Evolutionary conservation across 2,113 vertebrate species (phyloP), one percentile per base, ranked within the genome.

Genomic region (Phrynosoma blainvillii): DNA sequence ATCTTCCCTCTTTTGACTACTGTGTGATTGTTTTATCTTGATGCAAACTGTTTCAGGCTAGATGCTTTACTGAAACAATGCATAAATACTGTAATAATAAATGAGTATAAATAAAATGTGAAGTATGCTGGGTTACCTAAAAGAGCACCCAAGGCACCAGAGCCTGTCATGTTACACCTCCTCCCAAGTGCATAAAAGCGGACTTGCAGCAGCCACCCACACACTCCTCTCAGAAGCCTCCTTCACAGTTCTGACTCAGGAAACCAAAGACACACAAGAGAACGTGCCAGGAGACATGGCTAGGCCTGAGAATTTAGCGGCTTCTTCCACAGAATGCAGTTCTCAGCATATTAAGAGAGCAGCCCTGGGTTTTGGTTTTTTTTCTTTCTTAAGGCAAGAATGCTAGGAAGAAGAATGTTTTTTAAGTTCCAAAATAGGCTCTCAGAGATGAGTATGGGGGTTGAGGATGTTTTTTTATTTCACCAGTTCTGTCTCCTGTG

Each of bases 231-330:
- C 1, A 79, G 85, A 74, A 21, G 73, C 42, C 71, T 40, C 54
- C 1, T 70, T 88, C 3, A 87, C 65, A 84, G 76, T 54, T 59
- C 32, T 77, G 89, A 91, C 71, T 92, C 91, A 91, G 88, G 84
- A 90, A 95, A 80, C 87, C 79, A 89, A 88, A 93, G 73, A 36
- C 86, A 87, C 82, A n/a, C 66, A 85, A 65, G 66, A 77, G 79
- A 42, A 36, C 40, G 42, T 75, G 73, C 32, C 79, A 87, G 47
- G 5, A 87, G 79, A 59, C 90, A 71, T 4, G 13, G 23, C 13
- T 7, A 11, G 62, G 4, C 82, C 78, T 89, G 71, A 82, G 90
- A 92, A 89, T 73, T 87, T 80, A 91, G 76, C 84, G 86, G 30
- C 78, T 88, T 93, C 62, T 70, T 92, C 70, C 65, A 83, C 88